Evolutionary conservation across 2,797 vertebrate genomes (phyloP).

Genomic region (Enteromius mattozi): DNA sequence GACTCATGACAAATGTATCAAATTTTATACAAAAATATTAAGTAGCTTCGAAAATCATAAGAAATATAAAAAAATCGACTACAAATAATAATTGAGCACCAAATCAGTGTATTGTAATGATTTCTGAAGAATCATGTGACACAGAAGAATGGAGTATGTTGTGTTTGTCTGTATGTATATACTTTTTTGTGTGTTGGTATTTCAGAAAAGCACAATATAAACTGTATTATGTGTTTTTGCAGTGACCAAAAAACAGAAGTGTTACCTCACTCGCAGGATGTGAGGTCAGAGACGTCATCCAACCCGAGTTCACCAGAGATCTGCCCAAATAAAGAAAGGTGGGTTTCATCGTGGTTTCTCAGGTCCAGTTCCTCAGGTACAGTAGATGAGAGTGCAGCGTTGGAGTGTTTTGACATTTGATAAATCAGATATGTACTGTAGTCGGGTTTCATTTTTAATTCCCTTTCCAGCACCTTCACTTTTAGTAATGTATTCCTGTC

Average conservation of each 20-base stretch:
- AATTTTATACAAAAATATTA: too few species aligned
- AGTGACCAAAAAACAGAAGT: slow-evolving; percentile 85
- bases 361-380: neutral
- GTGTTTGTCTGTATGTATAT: neutral
- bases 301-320: slow-evolving; percentile 98
- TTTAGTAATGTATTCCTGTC: neutral
- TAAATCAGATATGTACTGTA: neutral
- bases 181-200: neutral
- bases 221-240: slow-evolving; percentile 63
- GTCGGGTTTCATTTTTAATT: neutral
- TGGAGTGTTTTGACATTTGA: neutral
- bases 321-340: slow-evolving; percentile 94
- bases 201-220: neutral
- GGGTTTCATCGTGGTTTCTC: slow-evolving; percentile 46
- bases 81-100: neutral
- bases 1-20: neutral
- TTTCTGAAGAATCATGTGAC: neutral
- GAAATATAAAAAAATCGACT: neutral
- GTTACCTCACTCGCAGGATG: slow-evolving; percentile 87
- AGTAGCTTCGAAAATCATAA: neutral
- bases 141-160: neutral
- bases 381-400: neutral
- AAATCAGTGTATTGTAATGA: neutral
- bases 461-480: neutral
- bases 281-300: slow-evolving; percentile 90